phyloP scores from a whole-genome alignment of 2,797 vertebrate species.

The Pseudomugil gertrudae region DNA sequence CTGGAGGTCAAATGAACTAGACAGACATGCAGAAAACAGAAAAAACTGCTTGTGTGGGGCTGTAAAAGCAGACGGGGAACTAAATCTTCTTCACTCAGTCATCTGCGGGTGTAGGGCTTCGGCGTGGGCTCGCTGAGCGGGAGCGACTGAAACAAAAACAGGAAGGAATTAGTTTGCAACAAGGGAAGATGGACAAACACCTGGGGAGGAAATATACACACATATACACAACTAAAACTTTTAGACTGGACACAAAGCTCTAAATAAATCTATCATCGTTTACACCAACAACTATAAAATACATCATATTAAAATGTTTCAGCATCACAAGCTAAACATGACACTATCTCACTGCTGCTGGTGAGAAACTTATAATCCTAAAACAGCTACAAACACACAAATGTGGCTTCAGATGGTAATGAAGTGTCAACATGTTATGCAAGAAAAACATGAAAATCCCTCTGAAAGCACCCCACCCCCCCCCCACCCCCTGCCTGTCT shows the following conservation, averaged over 20 bases:
- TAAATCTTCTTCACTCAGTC: constrained; percentile 72
- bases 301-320: background rate
- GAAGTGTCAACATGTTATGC: constrained; percentile 20
- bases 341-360: background rate
- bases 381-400: constrained; percentile 24
- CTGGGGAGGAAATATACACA: background rate
- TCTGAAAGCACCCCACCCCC: constrained; percentile 20
- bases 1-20: constrained; percentile 25
- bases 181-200: constrained; percentile 40
- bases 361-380: constrained; percentile 4
- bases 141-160: constrained; percentile 82
- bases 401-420: constrained; percentile 3
- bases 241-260: constrained; percentile 2
- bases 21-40: constrained; percentile 32
- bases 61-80: constrained; percentile 49
- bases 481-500: constrained; percentile 18
- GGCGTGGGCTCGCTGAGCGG: constrained; percentile 78
- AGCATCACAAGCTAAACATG: constrained; percentile 2
- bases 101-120: constrained; percentile 73
- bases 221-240: background rate
- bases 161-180: constrained; percentile 50
- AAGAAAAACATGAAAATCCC: constrained; percentile 17
- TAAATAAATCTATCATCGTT: background rate
- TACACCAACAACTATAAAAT: background rate
- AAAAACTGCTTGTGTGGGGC: constrained; percentile 36